Evolutionary conservation across 2,113 vertebrate genomes (phyloP).

Genomic region (Oostethus manadensis): DNA sequence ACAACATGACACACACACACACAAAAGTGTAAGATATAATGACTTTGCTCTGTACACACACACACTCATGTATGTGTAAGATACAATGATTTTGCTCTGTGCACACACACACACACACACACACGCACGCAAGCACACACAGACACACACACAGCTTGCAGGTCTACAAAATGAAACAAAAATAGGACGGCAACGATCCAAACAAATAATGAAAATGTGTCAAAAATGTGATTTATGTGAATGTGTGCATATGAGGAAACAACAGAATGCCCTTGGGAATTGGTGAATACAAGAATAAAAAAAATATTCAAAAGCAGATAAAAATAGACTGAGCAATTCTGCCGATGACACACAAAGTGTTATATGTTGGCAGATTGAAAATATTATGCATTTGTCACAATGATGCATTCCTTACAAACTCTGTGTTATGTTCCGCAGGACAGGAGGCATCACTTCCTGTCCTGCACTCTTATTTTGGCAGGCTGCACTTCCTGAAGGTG

Average conservation of each 20-base stretch:
- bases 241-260: conserved; percentile 26
- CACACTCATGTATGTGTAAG: conserved; percentile 6
- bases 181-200: conserved; percentile 3
- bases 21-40: not conserved
- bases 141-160: not conserved
- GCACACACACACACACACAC: conserved; percentile 1
- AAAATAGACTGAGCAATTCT: conserved; percentile 48
- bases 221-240: conserved; percentile 30
- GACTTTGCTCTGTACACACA: not conserved
- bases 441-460: too few relatives aligned
- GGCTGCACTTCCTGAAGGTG: too few relatives aligned
- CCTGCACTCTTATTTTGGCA: too few relatives aligned
- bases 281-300: conserved; percentile 68
- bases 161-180: conserved; percentile 1
- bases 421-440: too few relatives aligned
- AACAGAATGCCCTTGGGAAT: conserved; percentile 47
- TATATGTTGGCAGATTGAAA: conserved; percentile 16
- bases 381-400: conserved; percentile 12
- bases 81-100: too few relatives aligned
- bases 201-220: conserved; percentile 9
- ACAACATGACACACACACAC: conserved; percentile 12
- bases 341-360: conserved; percentile 7
- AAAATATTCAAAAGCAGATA: conserved; percentile 59
- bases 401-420: too few relatives aligned
- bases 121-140: too few relatives aligned